Evolutionary conservation across 1,140 invertebrate species (phyloP).

Genomic region (Apis cerana): DNA sequence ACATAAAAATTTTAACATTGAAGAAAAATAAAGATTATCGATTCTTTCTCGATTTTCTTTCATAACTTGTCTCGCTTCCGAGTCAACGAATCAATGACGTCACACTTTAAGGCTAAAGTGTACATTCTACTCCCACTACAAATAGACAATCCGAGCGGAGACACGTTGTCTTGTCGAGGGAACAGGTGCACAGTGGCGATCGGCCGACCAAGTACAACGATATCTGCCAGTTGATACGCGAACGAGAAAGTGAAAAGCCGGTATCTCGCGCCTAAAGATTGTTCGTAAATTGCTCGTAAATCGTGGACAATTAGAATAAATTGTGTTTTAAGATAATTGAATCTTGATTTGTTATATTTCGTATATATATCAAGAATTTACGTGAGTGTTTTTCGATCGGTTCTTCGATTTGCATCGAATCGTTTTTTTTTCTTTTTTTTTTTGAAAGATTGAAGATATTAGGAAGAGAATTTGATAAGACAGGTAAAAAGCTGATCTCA

Average conservation of each 20-base stretch:
- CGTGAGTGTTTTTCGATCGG: conserved; percentile 7
- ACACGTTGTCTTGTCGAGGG: conserved; percentile 38
- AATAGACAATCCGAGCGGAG: conserved; percentile 33
- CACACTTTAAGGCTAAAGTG: conserved; percentile 43
- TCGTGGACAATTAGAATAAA: background rate
- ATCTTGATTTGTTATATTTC: background rate
- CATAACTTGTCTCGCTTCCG: background rate
- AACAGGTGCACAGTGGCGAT: conserved; percentile 68
- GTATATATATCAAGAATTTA: background rate
- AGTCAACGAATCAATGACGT: conserved; percentile 47
- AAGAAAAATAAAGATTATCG: background rate
- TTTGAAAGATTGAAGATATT: background rate
- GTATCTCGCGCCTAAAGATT: background rate
- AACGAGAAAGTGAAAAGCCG: conserved; percentile 67
- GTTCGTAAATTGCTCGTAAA: background rate
- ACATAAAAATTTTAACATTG: background rate
- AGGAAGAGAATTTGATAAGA: background rate
- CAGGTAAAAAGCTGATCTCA: background rate
- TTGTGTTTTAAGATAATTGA: background rate
- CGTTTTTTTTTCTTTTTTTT: background rate
- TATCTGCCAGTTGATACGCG: conserved; percentile 62
- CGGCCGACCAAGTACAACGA: conserved; percentile 56
- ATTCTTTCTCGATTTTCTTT: background rate
- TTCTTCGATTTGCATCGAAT: background rate
- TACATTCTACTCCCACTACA: conserved; percentile 58